Evolutionary conservation across 2,797 vertebrate species (phyloP).

Genomic region (Myotis pilosus): DNA sequence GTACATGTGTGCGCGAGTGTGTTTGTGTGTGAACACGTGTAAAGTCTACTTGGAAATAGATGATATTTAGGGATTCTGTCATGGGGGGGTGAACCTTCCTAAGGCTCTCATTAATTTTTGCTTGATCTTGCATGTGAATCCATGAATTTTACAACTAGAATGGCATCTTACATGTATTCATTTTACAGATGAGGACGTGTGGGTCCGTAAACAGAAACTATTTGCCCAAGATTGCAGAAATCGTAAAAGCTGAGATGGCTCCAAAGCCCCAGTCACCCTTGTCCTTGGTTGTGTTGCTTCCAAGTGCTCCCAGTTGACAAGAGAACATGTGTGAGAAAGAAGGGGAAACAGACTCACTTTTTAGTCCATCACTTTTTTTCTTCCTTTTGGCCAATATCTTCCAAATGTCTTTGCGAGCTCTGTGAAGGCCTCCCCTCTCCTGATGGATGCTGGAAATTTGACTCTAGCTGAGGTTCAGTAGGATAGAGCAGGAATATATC

Average conservation of each 20-base stretch:
- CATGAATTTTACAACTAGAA: not conserved
- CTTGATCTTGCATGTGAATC: not conserved
- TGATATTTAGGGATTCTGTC: not conserved
- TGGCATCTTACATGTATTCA: not conserved
- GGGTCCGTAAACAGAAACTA: not conserved
- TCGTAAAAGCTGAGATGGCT: not conserved
- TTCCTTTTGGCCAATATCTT: not conserved
- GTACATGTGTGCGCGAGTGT: not conserved
- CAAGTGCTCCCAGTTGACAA: not conserved
- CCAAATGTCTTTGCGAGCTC: not conserved
- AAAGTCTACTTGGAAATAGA: not conserved
- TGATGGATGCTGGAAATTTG: not conserved
- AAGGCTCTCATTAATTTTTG: not conserved
- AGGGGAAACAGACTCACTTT: not conserved
- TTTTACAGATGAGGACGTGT: not conserved
- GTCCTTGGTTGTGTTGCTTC: not conserved
- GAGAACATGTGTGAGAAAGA: not conserved
- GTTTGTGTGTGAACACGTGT: fast-evolving
- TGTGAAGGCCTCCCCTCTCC: not conserved
- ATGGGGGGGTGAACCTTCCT: not conserved
- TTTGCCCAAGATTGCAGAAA: not conserved
- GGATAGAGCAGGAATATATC: not conserved
- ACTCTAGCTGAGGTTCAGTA: not conserved
- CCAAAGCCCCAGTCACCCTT: not conserved
- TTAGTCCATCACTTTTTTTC: not conserved